These are phyloP conservation scores for Semicossyphus pulcher DNA, from an alignment of 2,113 vertebrate genomes.

Conservation along the genomic window DNA sequence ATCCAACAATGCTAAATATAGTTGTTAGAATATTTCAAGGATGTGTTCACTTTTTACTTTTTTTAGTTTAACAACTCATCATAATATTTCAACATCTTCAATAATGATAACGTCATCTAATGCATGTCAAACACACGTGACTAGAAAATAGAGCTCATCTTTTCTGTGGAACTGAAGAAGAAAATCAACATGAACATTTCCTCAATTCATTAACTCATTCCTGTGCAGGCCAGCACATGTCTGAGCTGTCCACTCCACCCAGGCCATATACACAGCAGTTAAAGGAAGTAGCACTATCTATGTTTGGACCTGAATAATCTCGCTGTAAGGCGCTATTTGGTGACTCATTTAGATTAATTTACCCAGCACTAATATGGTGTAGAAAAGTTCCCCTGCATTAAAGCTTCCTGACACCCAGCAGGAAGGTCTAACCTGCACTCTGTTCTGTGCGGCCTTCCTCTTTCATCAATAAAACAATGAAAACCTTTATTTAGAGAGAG, in stretches of 20 bases:
- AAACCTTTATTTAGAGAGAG: constrained; percentile 30
- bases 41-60: no score
- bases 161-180: not conserved
- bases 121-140: not conserved
- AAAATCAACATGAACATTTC: constrained; percentile 35
- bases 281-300: constrained; percentile 29
- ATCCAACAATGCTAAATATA: no score
- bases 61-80: not conserved
- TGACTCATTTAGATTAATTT: not conserved
- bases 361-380: not conserved
- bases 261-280: not conserved
- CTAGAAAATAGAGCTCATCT: not conserved
- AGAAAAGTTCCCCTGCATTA: not conserved
- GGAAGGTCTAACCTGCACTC: constrained; percentile 20
- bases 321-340: not conserved
- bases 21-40: no score
- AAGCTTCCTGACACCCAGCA: not conserved
- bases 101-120: not conserved
- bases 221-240: constrained; percentile 42
- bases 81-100: not conserved
- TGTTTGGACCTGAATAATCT: not conserved
- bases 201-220: constrained; percentile 42
- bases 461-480: constrained; percentile 39
- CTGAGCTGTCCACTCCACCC: constrained; percentile 22
- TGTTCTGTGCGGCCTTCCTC: constrained; percentile 10